Percentiles rank a stretch among this genome's conserved stretches.
Conservation (phyloP, 1,140 invertebrate species). For the Brachionus angularis region DNA sequence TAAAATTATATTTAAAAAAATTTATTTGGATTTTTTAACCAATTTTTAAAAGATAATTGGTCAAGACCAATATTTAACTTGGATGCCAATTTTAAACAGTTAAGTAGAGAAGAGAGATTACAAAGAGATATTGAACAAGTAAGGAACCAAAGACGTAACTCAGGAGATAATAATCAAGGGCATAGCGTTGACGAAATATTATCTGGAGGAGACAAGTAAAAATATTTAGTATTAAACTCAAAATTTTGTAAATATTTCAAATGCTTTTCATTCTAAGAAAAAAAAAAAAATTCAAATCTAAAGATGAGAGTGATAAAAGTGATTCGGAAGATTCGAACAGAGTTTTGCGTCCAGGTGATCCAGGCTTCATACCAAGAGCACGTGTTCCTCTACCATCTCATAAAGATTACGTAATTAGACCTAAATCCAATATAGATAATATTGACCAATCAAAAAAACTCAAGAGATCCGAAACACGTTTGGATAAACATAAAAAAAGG, state of each 20-base stretch:
- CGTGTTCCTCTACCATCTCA: conserved; percentile 88
- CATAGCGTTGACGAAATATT: conserved; percentile 24
- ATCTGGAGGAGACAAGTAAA: background rate
- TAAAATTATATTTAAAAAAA: background rate
- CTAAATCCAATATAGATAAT: conserved; percentile 58
- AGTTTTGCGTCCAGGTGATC: conserved; percentile 74
- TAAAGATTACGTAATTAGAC: conserved; percentile 91
- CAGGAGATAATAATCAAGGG: conserved; percentile 44
- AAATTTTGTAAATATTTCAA: background rate
- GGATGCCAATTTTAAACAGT: conserved; percentile 84
- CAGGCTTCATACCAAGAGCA: conserved; percentile 87
- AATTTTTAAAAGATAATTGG: conserved; percentile 68
- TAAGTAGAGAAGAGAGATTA: conserved; percentile 66
- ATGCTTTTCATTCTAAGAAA: conserved; percentile 39
- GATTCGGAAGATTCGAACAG: conserved; percentile 13
- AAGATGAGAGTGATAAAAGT: background rate
- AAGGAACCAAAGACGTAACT: background rate
- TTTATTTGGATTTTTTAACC: background rate
- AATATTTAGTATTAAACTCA: too few relatives aligned
- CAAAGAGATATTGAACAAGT: conserved; percentile 76
- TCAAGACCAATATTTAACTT: conserved; percentile 91
- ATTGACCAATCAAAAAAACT: conserved; percentile 11
- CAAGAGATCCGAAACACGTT: conserved; percentile 3
- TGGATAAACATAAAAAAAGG: conserved; percentile 25
- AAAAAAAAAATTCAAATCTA: background rate